Evolutionary conservation across 1,140 invertebrate species (phyloP), one percentile per base, ranked within the genome.

Genomic region (Microplitis demolitor): DNA sequence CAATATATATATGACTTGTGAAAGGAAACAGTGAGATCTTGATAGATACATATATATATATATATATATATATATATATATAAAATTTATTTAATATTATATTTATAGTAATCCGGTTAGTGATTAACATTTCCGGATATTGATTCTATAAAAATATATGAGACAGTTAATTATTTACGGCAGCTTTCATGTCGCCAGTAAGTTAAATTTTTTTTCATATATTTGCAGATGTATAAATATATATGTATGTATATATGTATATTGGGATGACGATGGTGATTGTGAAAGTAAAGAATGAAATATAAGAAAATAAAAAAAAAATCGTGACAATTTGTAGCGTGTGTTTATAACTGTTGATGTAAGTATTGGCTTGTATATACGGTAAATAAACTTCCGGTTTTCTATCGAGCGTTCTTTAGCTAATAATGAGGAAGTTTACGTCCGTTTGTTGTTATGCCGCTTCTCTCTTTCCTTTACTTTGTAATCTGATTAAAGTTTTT

Each of bases 281-380:
- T 71, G 81, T 82, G 82, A 83, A 83, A 83, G 82, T 82, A 73
- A 35, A 24, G 33, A 45, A 53, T 14, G 54, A 53, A 53, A 50
- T 45, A 79, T 82, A 83, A 80, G 24, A 24, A 24, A 24, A 24
- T 24, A 24, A 24, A 24, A 24, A 24, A 24, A 24, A 80, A 83
- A 83, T 81, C 72, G 72, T 76, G 79, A 84, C 79, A 78, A 81
- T 76, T 79, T 79, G 77, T 78, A 78, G 80, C 81, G 81, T 83
- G 75, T 81, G 81, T 81, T 79, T 81, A 66, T 50, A 74, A 63
- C 72, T 73, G 34, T 72, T 56, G 72, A 77, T 74, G 66, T 39
- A 68, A 63, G 53, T 56, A 74, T 50, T 24, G 24, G 24, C 24
- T 24, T 24, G 58, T 61, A 50, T 51, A 5, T 64, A 56, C 33